phyloP scores from a whole-genome alignment of 2,888 invertebrate species.

The Chromoteleia sp. region DNA sequence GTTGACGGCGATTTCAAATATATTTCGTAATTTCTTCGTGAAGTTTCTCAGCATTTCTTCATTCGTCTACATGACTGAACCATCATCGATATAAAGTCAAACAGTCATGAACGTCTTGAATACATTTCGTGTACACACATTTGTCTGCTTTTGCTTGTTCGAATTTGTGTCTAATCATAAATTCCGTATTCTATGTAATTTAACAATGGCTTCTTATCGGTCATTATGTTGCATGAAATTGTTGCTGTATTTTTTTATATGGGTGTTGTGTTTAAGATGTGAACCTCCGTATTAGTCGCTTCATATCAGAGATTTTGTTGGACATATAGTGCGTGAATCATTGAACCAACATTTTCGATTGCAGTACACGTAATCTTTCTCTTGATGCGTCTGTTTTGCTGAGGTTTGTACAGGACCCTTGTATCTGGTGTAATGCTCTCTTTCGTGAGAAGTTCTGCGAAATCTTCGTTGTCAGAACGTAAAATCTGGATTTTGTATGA shows the following conservation, averaged over 20 bases:
- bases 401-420: constrained; percentile 56
- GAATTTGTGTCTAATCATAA: constrained; percentile 21
- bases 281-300: constrained; percentile 11
- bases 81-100: constrained; percentile 33
- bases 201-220: no score
- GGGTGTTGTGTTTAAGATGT: constrained; percentile 20
- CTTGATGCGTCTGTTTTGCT: constrained; percentile 63
- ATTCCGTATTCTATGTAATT: no score
- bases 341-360: constrained; percentile 35
- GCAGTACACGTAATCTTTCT: constrained; percentile 60
- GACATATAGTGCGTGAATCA: neutral
- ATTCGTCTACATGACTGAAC: constrained; percentile 4
- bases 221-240: no score
- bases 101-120: constrained; percentile 12
- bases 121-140: constrained; percentile 24
- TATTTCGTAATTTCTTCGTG: neutral
- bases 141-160: constrained; percentile 30
- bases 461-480: neutral
- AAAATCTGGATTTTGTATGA: neutral
- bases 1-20: constrained; percentile 5
- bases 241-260: no score
- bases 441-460: constrained; percentile 9
- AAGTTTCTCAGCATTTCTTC: neutral
- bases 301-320: constrained; percentile 6
- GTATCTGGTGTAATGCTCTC: constrained; percentile 49